phyloP scores from a whole-genome alignment of 2,888 invertebrate species.

The Zaprionus lineosus region DNA sequence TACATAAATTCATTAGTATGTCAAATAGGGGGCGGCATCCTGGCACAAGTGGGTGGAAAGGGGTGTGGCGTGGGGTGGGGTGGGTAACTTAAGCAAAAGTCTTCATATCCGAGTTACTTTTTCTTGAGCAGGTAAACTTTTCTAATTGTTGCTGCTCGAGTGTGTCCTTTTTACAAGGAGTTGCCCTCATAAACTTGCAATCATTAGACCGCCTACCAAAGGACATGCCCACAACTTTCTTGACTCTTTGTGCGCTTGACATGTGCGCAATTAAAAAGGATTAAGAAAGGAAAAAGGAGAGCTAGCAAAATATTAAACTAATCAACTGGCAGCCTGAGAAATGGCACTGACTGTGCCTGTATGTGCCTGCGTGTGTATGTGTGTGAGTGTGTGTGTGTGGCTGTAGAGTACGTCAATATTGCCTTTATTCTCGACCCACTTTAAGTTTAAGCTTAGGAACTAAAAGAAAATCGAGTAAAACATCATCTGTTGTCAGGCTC shows the following conservation, averaged over 20 bases:
- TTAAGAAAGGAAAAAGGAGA: too few relatives aligned
- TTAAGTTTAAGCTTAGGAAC: constrained; percentile 21
- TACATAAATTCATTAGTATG: constrained; percentile 64
- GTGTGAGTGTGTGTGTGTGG: too few relatives aligned
- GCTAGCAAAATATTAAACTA: constrained; percentile 47
- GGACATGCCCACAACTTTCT: neutral
- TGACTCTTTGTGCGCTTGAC: constrained; percentile 30
- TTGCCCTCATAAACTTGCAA: constrained; percentile 66
- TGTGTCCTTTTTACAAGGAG: constrained; percentile 28
- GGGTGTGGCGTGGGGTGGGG: too few relatives aligned
- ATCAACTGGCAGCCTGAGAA: too few relatives aligned
- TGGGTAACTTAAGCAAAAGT: constrained; percentile 1
- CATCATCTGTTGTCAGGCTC: too few relatives aligned
- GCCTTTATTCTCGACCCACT: constrained; percentile 46
- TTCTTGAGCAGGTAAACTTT: constrained; percentile 43
- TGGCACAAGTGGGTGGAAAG: too few relatives aligned
- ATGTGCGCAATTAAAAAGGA: constrained; percentile 59
- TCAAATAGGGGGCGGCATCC: constrained; percentile 28
- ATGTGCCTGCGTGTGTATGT: too few relatives aligned
- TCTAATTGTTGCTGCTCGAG: constrained; percentile 65
- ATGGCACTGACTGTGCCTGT: too few relatives aligned
- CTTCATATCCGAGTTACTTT: constrained; percentile 8
- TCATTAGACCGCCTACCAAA: constrained; percentile 42
- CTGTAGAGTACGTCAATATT: constrained; percentile 52
- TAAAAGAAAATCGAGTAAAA: too few relatives aligned